A percentile compares a stretch with the other conserved stretches of the same genome.
These are phyloP conservation scores for Melierax canorus DNA, from an alignment of 2,113 vertebrate genomes.

Conservation along the genomic window DNA sequence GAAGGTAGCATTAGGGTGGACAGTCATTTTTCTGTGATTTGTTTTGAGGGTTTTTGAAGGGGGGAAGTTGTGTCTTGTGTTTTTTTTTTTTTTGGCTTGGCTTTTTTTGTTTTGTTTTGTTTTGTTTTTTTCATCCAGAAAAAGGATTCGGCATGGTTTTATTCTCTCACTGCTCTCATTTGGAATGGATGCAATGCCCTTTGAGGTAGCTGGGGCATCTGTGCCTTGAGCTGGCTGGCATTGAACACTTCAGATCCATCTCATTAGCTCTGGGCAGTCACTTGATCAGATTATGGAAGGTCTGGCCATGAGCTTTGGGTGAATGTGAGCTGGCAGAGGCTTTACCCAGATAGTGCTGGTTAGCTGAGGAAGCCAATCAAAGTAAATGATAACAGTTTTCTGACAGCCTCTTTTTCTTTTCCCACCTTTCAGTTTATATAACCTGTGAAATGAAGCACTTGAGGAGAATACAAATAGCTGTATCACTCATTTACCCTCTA, in stretches of 20 bases:
- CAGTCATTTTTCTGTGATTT: background rate
- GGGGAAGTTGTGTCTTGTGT: background rate
- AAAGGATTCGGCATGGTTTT: background rate
- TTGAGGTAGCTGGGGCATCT: background rate
- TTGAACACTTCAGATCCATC: constrained; percentile 3
- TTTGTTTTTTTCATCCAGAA: background rate
- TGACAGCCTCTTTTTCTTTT: background rate
- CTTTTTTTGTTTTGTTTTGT: background rate
- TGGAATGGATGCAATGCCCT: background rate
- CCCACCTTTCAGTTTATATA: background rate
- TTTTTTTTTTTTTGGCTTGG: no score
- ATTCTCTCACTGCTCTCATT: background rate
- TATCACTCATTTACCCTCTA: background rate
- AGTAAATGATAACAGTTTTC: background rate
- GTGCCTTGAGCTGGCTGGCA: constrained; percentile 31
- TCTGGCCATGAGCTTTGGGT: background rate
- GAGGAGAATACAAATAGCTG: constrained; percentile 3
- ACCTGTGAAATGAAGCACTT: background rate
- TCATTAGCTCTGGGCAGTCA: constrained; percentile 2
- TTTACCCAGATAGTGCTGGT: background rate
- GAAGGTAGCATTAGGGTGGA: background rate
- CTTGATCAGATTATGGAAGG: constrained; percentile 35
- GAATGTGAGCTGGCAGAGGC: background rate
- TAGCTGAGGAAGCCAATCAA: constrained; percentile 1
- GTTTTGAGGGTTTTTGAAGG: background rate